A percentile compares a stretch with the other conserved stretches of the same genome.
phyloP scores from a whole-genome alignment of 2,797 vertebrate genomes.

The Tokudaia tokunoshimensis region DNA sequence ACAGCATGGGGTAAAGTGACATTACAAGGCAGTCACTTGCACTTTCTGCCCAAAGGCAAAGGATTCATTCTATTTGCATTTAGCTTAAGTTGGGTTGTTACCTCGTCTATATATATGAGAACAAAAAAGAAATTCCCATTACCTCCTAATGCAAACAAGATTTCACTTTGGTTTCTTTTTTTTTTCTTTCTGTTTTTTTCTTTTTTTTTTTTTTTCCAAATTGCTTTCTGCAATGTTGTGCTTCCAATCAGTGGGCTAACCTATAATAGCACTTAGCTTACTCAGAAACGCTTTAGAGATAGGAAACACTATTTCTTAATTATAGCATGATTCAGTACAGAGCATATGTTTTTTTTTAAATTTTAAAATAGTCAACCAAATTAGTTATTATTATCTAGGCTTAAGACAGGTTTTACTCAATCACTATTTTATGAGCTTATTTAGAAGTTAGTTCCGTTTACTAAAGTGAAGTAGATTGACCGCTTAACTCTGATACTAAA shows the following conservation, averaged over 20 bases:
- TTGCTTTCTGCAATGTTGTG: conserved; percentile 5
- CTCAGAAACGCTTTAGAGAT: not conserved
- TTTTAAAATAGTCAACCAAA: conserved; percentile 39
- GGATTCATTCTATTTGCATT: conserved; percentile 65
- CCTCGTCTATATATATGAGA: not conserved
- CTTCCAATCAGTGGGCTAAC: conserved; percentile 15
- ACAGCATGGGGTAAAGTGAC: conserved; percentile 79
- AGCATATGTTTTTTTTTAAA: not conserved
- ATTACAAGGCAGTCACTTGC: conserved; percentile 73
- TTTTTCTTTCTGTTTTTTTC: not conserved
- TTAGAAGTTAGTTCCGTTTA: not conserved
- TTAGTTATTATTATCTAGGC: not conserved
- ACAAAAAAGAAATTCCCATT: conserved; percentile 53
- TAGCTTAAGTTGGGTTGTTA: conserved; percentile 66
- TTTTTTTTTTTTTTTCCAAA: conserved; percentile 7
- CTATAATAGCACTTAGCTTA: conserved; percentile 22
- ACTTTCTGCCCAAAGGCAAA: conserved; percentile 76
- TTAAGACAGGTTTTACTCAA: conserved; percentile 15
- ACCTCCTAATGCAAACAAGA: conserved; percentile 69
- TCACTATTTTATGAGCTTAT: not conserved
- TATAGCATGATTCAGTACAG: conserved; percentile 6
- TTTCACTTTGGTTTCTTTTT: not conserved
- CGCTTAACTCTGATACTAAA: not conserved
- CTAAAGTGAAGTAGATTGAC: not conserved
- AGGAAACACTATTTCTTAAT: conserved; percentile 33